Base-by-base conservation (phyloP, 2,888 invertebrate genomes). In the Drosophila prolongata region DNA sequence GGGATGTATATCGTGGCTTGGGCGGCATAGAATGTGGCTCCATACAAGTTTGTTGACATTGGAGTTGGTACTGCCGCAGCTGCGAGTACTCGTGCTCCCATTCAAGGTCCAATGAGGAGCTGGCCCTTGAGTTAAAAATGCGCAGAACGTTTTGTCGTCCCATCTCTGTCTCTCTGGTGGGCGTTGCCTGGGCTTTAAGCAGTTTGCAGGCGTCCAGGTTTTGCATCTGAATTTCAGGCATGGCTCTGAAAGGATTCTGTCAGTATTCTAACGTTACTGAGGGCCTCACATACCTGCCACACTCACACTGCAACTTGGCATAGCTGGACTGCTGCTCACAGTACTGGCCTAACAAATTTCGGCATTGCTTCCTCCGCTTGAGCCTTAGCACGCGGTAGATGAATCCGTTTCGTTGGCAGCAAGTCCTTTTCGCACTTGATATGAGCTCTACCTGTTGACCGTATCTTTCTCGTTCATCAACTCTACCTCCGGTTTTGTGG, bases 71-170 rank as follows among this genome's bases (percentile, higher is more conserved):
- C 19, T 79, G 73, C 42, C 80, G 71, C 61, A 89, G 47, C 69
- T 89, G 75, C 0, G 79, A 24, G 66, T 91, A 93, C 92, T 95
- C 95, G 84, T 95, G 95, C 90, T 95, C 95, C 95, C 95, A 95
- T 91, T 95, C 95, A 61, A 95, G 92, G 86, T 95, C 95, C 62
- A 95, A 90, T 5, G 95, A 95, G 27, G 92, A 92, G 80, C 95
- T 95, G n/a, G 94, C 94, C 35, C 95, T 94, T 34, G 95, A 95
- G 42, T 94, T 94, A 44, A 68, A 50, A 60, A 78, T 66, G 52
- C 79, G 79, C 4, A 76, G 53, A 19, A 79, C 69, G 37, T 74
- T 80, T 43, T 86, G 64, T 8, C 14, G 87, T 10, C 58, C 59
- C 52, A 90, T 73, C 16, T 87, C 88, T 19, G 91, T 89, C 71